Base-by-base conservation (phyloP, 1,140 invertebrate genomes). In the Heliconius melpomene region DNA sequence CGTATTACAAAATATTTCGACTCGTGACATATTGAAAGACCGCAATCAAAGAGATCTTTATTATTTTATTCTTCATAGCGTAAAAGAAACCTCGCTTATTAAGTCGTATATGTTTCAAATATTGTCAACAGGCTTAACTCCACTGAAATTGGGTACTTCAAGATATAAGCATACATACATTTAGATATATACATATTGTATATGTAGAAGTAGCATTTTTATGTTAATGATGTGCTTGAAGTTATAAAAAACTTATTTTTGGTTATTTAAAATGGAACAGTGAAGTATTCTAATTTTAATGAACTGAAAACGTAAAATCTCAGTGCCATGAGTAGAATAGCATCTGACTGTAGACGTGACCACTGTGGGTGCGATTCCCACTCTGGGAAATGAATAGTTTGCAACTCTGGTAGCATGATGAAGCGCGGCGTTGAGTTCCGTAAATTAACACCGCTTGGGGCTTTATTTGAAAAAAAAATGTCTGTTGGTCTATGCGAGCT, bases 61-160 rank as follows among this genome's bases (percentile, higher is more conserved):
- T 46, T 16, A 46, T 46, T 46, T 46, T 46, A 46, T 73, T 29
- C 77, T 70, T 72, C 29, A 78, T 29, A 73, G 57, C 32, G 50
- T 78, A 72, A 72, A 78, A 78, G 71, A 78, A 77, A 78, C 77
- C 77, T 57, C n/a, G 32, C 16, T 50, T 72, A 72, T 72, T 78
- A 57, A 32, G 50, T 23, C 71, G 71, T 73, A 54, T 66, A 66
- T 26, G 60, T 29, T 66, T 66, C 13, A 16, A 66, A 66, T 66
- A 29, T 29, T 16, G 60, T 66, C 60, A 66, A 66, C 60, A 29
- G 2, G 60, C 60, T 66, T 66, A 66, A 66, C 60, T 66, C 29
- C 11, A 29, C 60, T 66, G 60, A 66, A 66, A 66, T 66, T 66
- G 60, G 26, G 60, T 29, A 66, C 60, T 66, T 66, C 60, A 66